These are phyloP conservation scores for Hydriomena furcata DNA, from an alignment of 2,888 invertebrate genomes.

Conservation along the genomic window DNA sequence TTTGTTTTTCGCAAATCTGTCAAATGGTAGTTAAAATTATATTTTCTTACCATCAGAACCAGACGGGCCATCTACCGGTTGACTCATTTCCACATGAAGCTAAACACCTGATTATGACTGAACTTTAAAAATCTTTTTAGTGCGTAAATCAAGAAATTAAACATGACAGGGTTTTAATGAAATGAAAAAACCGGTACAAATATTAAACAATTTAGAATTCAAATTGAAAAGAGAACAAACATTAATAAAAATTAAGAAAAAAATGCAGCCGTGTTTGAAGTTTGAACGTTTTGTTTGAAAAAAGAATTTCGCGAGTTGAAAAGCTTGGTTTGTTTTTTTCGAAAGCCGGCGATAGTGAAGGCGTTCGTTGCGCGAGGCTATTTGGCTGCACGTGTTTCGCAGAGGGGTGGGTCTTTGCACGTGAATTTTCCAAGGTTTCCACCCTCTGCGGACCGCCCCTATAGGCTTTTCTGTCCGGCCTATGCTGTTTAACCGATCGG, in stretches of 20 bases:
- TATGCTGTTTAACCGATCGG: constrained; percentile 82
- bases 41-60: constrained; percentile 26
- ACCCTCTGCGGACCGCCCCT: constrained; percentile 83
- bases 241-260: not conserved
- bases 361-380: constrained; percentile 76
- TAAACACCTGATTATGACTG: constrained; percentile 8
- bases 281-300: constrained; percentile 18
- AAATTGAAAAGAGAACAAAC: not conserved
- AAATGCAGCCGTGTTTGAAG: no score
- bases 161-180: constrained; percentile 4
- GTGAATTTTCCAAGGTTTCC: constrained; percentile 83
- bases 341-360: constrained; percentile 74
- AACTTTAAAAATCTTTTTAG: constrained; percentile 20
- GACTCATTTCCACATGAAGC: constrained; percentile 15
- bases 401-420: constrained; percentile 76
- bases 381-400: constrained; percentile 78
- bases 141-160: constrained; percentile 11
- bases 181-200: constrained; percentile 4
- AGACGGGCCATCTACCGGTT: constrained; percentile 15
- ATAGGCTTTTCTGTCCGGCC: constrained; percentile 84
- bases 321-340: constrained; percentile 60
- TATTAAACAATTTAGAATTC: not conserved
- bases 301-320: constrained; percentile 55
- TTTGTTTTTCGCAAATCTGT: no score
- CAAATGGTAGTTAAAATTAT: no score